Percentiles rank a stretch among this genome's conserved stretches.
Conservation (phyloP, 2,113 vertebrate genomes). For the Bubo bubo region DNA sequence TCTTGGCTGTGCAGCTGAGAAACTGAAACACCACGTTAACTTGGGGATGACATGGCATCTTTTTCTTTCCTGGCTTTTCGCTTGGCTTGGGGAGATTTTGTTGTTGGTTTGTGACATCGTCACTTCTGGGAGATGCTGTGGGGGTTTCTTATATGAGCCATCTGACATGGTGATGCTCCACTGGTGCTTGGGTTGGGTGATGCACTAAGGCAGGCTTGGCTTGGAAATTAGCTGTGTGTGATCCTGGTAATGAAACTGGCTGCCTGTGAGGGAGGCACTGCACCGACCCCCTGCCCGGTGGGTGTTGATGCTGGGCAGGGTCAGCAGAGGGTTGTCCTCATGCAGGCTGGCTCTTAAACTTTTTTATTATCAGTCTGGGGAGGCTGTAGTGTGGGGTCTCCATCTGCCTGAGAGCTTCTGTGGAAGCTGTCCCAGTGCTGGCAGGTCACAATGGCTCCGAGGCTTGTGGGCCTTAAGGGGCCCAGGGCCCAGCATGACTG, state of each 20-base stretch:
- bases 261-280: accelerated
- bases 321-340: accelerated
- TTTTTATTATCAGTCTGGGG: not conserved
- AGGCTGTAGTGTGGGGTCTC: not conserved
- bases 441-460: accelerated
- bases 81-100: not conserved
- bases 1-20: not conserved
- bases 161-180: no score
- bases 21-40: accelerated
- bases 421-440: not conserved
- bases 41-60: accelerated
- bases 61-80: not conserved
- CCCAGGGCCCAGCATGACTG: accelerated
- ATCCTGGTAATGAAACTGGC: accelerated
- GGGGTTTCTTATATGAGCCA: not conserved
- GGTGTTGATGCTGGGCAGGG: not conserved
- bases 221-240: not conserved
- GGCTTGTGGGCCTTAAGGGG: not conserved
- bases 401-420: accelerated
- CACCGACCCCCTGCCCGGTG: accelerated
- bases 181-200: no score
- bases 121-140: not conserved
- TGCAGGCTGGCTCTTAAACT: not conserved
- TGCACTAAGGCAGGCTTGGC: accelerated
- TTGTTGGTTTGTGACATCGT: not conserved